Conservation (phyloP, 2,888 invertebrate genomes). For the Mystacides longicornis region DNA sequence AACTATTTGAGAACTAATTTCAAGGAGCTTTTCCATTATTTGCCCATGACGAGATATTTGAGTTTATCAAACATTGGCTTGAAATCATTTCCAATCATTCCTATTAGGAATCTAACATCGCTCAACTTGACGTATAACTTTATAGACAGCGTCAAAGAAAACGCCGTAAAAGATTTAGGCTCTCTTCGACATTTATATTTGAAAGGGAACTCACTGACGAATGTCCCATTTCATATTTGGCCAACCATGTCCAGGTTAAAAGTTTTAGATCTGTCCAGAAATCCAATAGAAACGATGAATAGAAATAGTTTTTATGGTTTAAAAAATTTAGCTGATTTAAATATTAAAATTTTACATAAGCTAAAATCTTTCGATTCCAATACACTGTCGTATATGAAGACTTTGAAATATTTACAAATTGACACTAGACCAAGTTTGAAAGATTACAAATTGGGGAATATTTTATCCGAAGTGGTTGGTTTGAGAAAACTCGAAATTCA, state of each 20-base stretch:
- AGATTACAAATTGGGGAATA: slow-evolving; percentile 63
- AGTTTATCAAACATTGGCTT: slow-evolving; percentile 72
- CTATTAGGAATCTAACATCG: slow-evolving; percentile 68
- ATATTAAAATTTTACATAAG: slow-evolving; percentile 64
- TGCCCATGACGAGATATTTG: slow-evolving; percentile 71
- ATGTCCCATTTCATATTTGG: slow-evolving; percentile 70
- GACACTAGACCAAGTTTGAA: slow-evolving; percentile 72
- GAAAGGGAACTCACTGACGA: slow-evolving; percentile 67
- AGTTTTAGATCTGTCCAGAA: slow-evolving; percentile 70
- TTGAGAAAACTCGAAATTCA: slow-evolving; percentile 69
- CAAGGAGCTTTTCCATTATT: slow-evolving; percentile 80
- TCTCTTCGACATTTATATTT: slow-evolving; percentile 67
- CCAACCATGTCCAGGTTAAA: slow-evolving; percentile 63
- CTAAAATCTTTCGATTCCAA: slow-evolving; percentile 69
- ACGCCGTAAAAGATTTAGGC: slow-evolving; percentile 62
- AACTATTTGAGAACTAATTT: slow-evolving; percentile 79
- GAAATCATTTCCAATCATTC: slow-evolving; percentile 66
- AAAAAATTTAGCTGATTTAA: slow-evolving; percentile 63
- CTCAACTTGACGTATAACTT: slow-evolving; percentile 76
- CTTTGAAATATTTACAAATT: slow-evolving; percentile 61
- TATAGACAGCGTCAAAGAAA: slow-evolving; percentile 62
- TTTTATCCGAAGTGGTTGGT: slow-evolving; percentile 64
- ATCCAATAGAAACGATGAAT: slow-evolving; percentile 70
- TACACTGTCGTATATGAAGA: slow-evolving; percentile 63
- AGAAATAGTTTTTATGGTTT: slow-evolving; percentile 65